A percentile compares a stretch with the other conserved stretches of the same genome.
phyloP scores from a whole-genome alignment of 1,140 invertebrate genomes.

The Rhopalosiphum padi region DNA sequence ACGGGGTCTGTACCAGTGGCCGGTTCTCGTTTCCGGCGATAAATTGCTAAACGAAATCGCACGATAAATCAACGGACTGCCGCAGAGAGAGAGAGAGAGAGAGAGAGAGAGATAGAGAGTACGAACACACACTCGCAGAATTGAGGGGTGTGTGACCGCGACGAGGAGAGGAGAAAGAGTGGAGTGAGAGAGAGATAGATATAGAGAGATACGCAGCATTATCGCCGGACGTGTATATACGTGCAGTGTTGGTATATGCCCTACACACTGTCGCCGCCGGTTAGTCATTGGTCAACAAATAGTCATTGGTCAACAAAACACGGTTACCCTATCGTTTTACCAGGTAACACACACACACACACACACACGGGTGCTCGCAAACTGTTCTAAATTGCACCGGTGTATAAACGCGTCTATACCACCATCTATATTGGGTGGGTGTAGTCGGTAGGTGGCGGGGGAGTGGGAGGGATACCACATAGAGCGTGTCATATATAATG shows the following conservation, averaged over 20 bases:
- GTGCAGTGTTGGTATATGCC: background rate
- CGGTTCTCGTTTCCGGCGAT: slow-evolving; percentile 36
- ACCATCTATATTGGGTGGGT: background rate
- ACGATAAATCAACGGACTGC: slow-evolving; percentile 11
- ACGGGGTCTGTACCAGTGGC: background rate
- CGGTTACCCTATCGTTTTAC: background rate
- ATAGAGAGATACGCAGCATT: background rate
- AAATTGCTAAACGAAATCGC: slow-evolving; percentile 33
- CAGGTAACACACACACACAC: background rate
- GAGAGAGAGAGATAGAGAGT: background rate
- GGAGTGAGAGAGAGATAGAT: too few species aligned
- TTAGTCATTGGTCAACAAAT: background rate
- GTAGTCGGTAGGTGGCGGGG: too few species aligned
- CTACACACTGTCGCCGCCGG: background rate
- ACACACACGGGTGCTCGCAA: background rate
- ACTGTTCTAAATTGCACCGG: background rate
- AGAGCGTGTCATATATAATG: background rate
- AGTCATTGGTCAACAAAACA: background rate
- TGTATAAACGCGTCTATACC: background rate
- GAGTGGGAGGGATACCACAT: background rate
- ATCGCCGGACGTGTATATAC: background rate
- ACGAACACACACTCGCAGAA: background rate
- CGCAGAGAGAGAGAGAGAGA: background rate
- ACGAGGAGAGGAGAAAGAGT: background rate
- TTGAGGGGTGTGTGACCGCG: background rate